Base-by-base conservation (phyloP, 1,140 invertebrate species). In the Drosophila cardini region DNA sequence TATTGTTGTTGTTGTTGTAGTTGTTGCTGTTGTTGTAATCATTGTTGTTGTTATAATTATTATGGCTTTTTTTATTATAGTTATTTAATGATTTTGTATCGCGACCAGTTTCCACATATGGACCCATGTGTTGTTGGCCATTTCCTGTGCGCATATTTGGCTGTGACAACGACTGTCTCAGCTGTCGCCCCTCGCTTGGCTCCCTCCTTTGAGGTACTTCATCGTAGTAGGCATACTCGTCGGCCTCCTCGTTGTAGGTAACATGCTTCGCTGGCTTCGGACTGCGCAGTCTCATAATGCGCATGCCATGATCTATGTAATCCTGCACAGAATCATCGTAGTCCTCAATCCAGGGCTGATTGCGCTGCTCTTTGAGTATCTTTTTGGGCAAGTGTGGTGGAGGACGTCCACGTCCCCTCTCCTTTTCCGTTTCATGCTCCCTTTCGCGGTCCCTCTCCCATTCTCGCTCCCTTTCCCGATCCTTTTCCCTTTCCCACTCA, bases 71-170 rank as follows among this genome's bases (percentile, higher is more conserved):
- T 71, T 72, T 89, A 74, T 84, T 86, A 79, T 84, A 71, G 67
- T 81, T 89, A 76, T 89, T 89, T 90, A 89, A 90, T 76, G 85
- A 67, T 70, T 89, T 90, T 68, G 56, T 68, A 48, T 76, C 53
- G 45, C 83, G 83, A 84, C 75, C 70, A 77, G 83, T 75, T 89
- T 87, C 87, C 83, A 73, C 75, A 90, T 81, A 84, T 61, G 79
- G 83, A 52, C 46, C 56, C 50, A 45, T 50, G 40, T 60, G 68
- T 8, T 65, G 78, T 50, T 78, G 64, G 11, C 72, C 79, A 80
- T 77, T 90, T 90, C 82, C 87, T 82, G 82, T 90, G 74, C 77
- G 74, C 87, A 86, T 90, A 78, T 90, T 86, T 85, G 76, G 71
- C 48, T 60, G 74, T 55, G 61, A 58, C 71, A 67, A 48, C 63